Percentiles rank a stretch among this genome's conserved stretches.
Evolutionary conservation across 2,797 vertebrate species (phyloP).

Genomic region (Eulemur albifrons): DNA sequence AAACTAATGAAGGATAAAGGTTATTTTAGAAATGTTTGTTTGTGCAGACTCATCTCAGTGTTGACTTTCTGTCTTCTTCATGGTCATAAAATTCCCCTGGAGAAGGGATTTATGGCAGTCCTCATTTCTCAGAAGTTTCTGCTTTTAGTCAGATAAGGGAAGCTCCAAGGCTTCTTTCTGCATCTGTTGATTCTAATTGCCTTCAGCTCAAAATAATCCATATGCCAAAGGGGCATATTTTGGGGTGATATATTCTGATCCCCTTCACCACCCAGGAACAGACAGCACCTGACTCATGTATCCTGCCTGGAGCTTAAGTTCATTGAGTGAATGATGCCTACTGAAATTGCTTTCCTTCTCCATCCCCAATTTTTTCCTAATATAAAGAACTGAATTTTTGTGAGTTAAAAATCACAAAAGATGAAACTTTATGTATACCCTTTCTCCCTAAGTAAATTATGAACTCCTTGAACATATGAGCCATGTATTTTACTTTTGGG

Average conservation of each 20-base stretch:
- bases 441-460: slow-evolving; percentile 9
- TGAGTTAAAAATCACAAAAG: slow-evolving; percentile 43
- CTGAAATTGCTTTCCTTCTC: background rate
- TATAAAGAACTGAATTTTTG: background rate
- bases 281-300: background rate
- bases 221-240: background rate
- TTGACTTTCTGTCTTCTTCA: background rate
- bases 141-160: background rate
- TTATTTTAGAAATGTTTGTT: background rate
- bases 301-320: background rate
- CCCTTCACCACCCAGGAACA: background rate
- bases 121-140: background rate
- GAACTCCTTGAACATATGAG: background rate
- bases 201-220: background rate
- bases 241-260: background rate
- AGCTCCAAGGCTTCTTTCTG: background rate
- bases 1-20: background rate
- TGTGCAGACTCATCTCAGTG: background rate
- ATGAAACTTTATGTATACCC: background rate
- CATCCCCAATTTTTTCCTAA: background rate
- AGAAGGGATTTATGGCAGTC: background rate
- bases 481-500: background rate
- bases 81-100: background rate
- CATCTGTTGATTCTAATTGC: background rate
- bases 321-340: background rate